phyloP scores from a whole-genome alignment of 2,888 invertebrate genomes.

The Pardosa pseudoannulata region DNA sequence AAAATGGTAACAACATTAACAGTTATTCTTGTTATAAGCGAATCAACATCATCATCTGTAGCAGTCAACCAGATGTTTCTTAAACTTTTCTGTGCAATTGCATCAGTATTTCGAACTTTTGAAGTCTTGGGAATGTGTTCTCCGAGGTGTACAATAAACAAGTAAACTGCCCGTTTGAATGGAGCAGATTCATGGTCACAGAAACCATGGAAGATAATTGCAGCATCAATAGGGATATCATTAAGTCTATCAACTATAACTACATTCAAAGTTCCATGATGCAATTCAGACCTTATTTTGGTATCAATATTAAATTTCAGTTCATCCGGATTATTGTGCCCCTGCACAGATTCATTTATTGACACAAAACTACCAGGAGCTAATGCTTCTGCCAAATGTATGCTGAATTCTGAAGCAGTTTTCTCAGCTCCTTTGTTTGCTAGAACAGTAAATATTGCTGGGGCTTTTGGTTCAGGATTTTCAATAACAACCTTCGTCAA shows the following conservation, averaged over 20 bases:
- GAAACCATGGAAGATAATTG: constrained; percentile 46
- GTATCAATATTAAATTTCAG: constrained; percentile 35
- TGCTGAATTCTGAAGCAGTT: not conserved
- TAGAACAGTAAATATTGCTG: constrained; percentile 36
- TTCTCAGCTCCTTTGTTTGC: constrained; percentile 20
- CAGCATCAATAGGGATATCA: constrained; percentile 29
- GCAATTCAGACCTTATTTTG: not conserved
- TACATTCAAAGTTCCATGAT: not conserved
- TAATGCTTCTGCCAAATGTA: not conserved
- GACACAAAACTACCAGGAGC: not conserved
- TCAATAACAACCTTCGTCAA: not conserved
- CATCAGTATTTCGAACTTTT: not conserved
- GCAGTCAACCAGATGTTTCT: constrained; percentile 7
- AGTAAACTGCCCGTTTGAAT: constrained; percentile 29
- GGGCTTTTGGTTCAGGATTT: constrained; percentile 4
- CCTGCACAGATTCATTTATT: not conserved
- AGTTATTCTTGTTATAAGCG: constrained; percentile 45
- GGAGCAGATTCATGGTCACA: constrained; percentile 58
- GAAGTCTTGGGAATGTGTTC: not conserved
- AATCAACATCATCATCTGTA: constrained; percentile 6
- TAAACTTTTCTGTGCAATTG: not conserved
- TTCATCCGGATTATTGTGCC: not conserved
- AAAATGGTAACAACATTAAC: constrained; percentile 7
- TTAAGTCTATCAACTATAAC: constrained; percentile 33
- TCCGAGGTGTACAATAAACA: constrained; percentile 12